Base-by-base conservation (phyloP, 2,113 vertebrate genomes). In the Ellobius talpinus region DNA sequence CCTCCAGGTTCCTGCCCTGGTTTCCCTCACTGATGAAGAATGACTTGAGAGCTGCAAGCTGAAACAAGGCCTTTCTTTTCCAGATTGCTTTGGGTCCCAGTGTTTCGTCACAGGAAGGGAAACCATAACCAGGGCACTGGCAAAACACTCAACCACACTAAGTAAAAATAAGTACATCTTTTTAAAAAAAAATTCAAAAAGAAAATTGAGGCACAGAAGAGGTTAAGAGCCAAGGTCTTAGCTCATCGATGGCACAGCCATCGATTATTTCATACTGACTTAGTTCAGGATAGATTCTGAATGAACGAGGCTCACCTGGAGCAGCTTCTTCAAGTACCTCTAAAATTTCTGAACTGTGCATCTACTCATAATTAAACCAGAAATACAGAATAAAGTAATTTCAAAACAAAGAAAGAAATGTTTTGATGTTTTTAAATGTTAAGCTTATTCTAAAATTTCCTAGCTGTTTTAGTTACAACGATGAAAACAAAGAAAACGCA, bases 381-480 rank as follows among this genome's bases (percentile, higher is more conserved):
- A 89, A 79, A 88, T 88, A 72, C 3, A 52, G 4, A 78, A 45
- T 29, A 58, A 90, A 73, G 61, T 50, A 91, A 47, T 68, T 86
- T 79, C 78, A 86, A 89, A 91, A 90, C 23, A 65, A 87, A 93
- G 79, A 88, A 73, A 33, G n/a, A 74, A 58, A 19, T 58, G 36
- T 74, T 91, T 88, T 91, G 50, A 72, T 26, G 89, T 39, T 92
- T 86, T 55, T 16, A 96, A 89, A 63, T 50, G 7, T 39, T 89
- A 29, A 74, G 11, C 52, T 81, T 85, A 55, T 39, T 36, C 68
- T 72, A 84, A 92, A 81, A 86, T 61, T 92, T 72, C n/a, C 36
- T 87, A 81, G 58, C 72, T 93, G 24, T 47, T 94, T 91, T 66
- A 73, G 45, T 79, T 92, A 89, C 55, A 55, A 70, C 85, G 31